Evolutionary conservation across 2,797 vertebrate species (phyloP), one percentile per base, ranked within the genome.

Genomic region (Etheostoma nigrum): DNA sequence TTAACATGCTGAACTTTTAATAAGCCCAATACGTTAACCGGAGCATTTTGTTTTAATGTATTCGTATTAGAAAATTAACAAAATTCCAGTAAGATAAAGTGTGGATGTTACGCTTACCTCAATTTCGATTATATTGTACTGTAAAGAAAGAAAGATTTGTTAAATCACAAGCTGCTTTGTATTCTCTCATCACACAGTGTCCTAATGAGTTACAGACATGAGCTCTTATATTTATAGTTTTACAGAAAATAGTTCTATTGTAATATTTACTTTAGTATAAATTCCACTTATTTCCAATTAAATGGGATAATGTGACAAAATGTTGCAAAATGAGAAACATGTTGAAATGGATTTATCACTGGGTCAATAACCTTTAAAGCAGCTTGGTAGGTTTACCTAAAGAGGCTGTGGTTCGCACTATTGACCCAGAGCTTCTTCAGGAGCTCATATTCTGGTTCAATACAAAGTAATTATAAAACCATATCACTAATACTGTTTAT

Each of bases 51-150:
- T 1, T 27, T 55, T 18, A 54, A 21, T 6, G 16, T 0, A 33
- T 18, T 57, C 19, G 3, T 5, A 12, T 18, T 36, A 3, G 19
- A 19, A 36, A n/a, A 9, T 14, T 1, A 30, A 30, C 5, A 30
- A 30, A 30, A 30, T 27, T 4, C 27, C 40, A 44, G 59, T 55
- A 23, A 36, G 1, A 21, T 5, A 0, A 55, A 21, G 10, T 25
- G 18, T 53, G 2, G 3, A 48, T 12, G 23, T 14, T 11, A 6
- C 13, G 47, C 90, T 88, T 91, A 93, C 92, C 91, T 84, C 54
- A 60, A 93, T 51, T 70, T 80, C 52, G 2, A 94, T 86, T 23
- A 60, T 11, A 11, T 81, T 59, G 36, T 91, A 94, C 93, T 94
- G 84, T 21, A 78, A 86, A 80, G 51, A 78, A 60, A 79, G 2